Percentiles rank a stretch among this genome's conserved stretches.
phyloP scores from a whole-genome alignment of 2,113 vertebrate species.

The Eurystomus gularis region DNA sequence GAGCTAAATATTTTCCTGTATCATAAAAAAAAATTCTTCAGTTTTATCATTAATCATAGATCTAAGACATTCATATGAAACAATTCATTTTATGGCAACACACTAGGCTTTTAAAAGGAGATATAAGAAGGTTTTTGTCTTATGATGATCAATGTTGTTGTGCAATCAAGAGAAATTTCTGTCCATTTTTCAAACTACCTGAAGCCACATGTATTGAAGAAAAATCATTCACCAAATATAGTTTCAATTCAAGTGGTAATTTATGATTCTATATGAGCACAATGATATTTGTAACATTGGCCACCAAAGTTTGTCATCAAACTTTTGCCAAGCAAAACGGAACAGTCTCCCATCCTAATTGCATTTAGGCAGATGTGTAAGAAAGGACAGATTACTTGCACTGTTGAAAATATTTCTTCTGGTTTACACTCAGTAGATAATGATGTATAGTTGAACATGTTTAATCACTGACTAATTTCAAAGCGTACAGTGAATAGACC shows the following conservation, averaged over 20 bases:
- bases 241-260: neutral
- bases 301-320: neutral
- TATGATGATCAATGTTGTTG: neutral
- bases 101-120: neutral
- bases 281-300: neutral
- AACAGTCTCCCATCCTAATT: neutral
- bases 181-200: constrained; percentile 2
- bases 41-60: constrained; percentile 4
- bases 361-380: neutral
- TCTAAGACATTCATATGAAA: neutral
- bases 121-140: constrained; percentile 7
- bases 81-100: neutral
- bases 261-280: neutral
- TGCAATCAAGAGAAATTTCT: constrained; percentile 7
- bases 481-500: neutral
- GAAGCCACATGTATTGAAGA: neutral
- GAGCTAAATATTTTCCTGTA: neutral
- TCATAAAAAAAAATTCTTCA: neutral
- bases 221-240: neutral
- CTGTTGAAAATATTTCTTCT: fast-evolving
- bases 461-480: neutral
- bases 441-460: neutral
- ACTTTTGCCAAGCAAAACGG: neutral
- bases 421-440: neutral
- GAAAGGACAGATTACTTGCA: neutral